phyloP scores from a whole-genome alignment of 2,113 vertebrate genomes.

The Cathartes aura region DNA sequence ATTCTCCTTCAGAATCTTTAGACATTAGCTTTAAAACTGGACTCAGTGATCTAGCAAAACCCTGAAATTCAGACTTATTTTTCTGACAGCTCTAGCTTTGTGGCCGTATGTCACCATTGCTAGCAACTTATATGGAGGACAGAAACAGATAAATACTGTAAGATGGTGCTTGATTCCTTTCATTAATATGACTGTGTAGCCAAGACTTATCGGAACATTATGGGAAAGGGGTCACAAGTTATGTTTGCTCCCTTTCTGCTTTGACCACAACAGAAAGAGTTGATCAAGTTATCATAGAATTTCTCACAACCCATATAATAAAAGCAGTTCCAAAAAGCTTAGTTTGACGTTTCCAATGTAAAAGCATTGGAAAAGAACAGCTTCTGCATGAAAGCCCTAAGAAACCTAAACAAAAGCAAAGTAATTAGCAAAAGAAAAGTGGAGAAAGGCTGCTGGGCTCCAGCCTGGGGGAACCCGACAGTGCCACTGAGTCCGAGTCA shows the following conservation, averaged over 20 bases:
- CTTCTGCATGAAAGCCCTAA: background rate
- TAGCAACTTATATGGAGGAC: background rate
- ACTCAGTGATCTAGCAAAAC: background rate
- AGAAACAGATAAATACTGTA: background rate
- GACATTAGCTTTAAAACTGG: background rate
- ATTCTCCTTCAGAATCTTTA: background rate
- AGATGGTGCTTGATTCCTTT: background rate
- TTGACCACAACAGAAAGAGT: background rate
- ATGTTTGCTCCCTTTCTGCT: background rate
- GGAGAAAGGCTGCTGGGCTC: background rate
- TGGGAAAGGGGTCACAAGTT: background rate
- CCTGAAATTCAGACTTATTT: background rate
- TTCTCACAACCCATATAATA: background rate
- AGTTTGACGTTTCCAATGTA: background rate
- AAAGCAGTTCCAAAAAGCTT: background rate
- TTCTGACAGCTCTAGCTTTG: background rate
- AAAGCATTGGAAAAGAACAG: background rate
- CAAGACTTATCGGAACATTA: background rate
- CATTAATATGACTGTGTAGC: background rate
- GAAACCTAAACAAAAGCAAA: background rate
- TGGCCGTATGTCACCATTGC: background rate
- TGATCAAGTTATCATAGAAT: background rate
- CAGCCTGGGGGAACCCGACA: background rate
- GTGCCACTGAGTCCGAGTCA: fast-evolving
- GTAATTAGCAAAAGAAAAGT: background rate